Evolutionary conservation across 2,113 vertebrate genomes (phyloP).

Genomic region (Mustelus asterias): DNA sequence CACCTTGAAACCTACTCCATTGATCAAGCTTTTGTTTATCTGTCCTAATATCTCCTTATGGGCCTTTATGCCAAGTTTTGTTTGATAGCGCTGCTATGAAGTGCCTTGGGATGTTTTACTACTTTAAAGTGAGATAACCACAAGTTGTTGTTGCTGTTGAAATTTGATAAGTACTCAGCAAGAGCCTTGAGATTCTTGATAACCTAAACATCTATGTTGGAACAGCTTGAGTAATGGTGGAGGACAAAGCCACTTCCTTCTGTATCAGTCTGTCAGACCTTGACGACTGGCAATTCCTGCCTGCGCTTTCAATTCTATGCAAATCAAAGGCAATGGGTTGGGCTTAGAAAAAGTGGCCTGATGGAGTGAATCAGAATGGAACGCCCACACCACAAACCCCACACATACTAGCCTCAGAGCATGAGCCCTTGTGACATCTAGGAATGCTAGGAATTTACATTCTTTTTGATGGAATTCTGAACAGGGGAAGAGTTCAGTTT

Average conservation of each 20-base stretch:
- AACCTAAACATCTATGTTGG: neutral
- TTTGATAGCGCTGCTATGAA: neutral
- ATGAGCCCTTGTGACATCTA: neutral
- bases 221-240: neutral
- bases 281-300: neutral
- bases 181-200: neutral
- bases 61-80: neutral
- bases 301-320: neutral
- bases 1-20: neutral
- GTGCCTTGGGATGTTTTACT: neutral
- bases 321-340: neutral
- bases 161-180: neutral
- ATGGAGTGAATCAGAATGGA: neutral
- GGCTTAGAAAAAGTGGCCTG: slow-evolving; percentile 11
- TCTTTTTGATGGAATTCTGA: neutral
- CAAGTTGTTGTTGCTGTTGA: neutral
- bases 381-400: neutral
- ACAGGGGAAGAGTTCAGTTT: neutral
- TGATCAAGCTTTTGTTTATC: neutral
- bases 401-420: neutral
- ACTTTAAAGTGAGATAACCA: neutral
- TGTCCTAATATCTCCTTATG: neutral
- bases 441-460: neutral
- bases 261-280: neutral
- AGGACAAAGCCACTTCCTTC: neutral